Evolutionary conservation across 2,113 vertebrate genomes (phyloP), one percentile per base, ranked within the genome.

Genomic region (Sylvilagus bachmani): DNA sequence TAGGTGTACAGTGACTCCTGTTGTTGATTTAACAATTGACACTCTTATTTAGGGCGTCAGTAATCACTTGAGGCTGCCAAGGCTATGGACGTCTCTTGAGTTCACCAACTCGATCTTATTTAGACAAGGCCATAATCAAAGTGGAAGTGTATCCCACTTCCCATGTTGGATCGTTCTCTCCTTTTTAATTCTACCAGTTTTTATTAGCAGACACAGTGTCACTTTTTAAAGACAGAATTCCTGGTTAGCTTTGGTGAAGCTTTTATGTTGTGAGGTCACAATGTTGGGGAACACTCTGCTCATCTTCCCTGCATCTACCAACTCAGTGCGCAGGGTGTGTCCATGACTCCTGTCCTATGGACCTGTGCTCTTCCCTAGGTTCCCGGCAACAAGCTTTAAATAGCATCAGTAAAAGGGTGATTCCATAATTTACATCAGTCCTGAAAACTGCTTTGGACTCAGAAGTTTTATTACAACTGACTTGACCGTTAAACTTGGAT

Each of bases 311-410:
- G 16, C 31, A 33, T 38, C 27, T 38, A 70, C 78, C 29, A 16
- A 3, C 13, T 31, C 0, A 64, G 51, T 27, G 25, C n/a, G 61
- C 4, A 16, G 11, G 69, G 17, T 16, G 0, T 0, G 17, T 29
- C 74, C 22, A 64, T 4, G 4, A 38, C 14, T 58, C 31, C 31
- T 84, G 24, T 88, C 27, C n/a, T 27, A 29, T 67, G 29, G 13
- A 6, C 55, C 58, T 38, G 1, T 3, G 4, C n/a, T 78, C 29
- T 69, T 66, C 4, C 49, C 25, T 2, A 3, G n/a, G 58, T 19
- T 62, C 55, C 16, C 25, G 2, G 24, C 62, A 38, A 22, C 12
- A 14, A 2, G 13, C 25, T 90, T 91, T 88, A 69, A 92, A 66
- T 53, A 51, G 25, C 33, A 81, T 13, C 71, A 61, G 64, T 17